Percentiles rank a stretch among this genome's conserved stretches.
phyloP scores from a whole-genome alignment of 1,140 invertebrate genomes.

The Mycetomoellerius zeteki region DNA sequence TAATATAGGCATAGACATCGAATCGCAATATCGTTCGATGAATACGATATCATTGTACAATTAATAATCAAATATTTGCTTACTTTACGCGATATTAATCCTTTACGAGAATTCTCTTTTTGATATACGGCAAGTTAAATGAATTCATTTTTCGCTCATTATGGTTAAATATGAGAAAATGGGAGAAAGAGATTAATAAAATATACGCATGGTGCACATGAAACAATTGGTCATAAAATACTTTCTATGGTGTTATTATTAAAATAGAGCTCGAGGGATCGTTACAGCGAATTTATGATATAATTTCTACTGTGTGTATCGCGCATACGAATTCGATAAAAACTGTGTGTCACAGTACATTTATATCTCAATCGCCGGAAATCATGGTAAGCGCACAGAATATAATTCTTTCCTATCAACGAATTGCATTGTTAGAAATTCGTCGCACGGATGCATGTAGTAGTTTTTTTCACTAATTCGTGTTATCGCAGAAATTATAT shows the following conservation, averaged over 20 bases:
- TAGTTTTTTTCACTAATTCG: background rate
- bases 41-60: constrained; percentile 30
- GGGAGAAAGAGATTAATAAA: background rate
- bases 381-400: background rate
- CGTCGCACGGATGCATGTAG: background rate
- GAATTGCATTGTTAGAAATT: constrained; percentile 1
- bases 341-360: background rate
- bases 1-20: constrained; percentile 1
- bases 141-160: background rate
- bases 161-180: background rate
- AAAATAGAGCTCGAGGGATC: background rate
- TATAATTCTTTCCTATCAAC: constrained; percentile 8
- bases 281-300: background rate
- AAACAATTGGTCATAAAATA: constrained; percentile 1
- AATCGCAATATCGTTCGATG: constrained; percentile 15
- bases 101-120: constrained; percentile 5
- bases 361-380: constrained; percentile 10
- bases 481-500: background rate
- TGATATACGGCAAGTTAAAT: constrained; percentile 31
- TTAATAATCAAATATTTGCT: constrained; percentile 46
- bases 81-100: constrained; percentile 28
- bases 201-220: background rate
- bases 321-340: background rate
- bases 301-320: background rate
- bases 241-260: constrained; percentile 12